Evolutionary conservation across 2,888 invertebrate species (phyloP).

Genomic region (Cryptophagus acutangulus): DNA sequence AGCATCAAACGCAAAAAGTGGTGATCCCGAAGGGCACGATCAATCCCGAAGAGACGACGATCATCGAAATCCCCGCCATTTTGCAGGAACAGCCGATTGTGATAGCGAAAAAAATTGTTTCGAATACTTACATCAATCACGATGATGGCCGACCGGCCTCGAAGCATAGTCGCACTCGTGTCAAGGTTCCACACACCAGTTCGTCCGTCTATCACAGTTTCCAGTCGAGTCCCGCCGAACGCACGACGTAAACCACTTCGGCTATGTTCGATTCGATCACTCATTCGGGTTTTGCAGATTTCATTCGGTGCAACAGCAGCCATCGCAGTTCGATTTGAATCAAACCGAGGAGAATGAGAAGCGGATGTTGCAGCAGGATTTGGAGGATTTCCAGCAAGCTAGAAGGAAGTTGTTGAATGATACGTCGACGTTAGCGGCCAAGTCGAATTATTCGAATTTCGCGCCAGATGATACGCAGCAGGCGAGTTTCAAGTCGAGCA

Average conservation of each 20-base stretch:
- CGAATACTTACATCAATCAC: no score
- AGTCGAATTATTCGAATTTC: no score
- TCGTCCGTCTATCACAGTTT: no score
- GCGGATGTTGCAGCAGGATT: constrained; percentile 26
- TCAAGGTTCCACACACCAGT: no score
- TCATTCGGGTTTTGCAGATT: no score
- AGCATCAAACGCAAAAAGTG: constrained; percentile 30
- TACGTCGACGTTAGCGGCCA: constrained; percentile 11
- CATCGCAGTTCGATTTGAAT: constrained; percentile 17
- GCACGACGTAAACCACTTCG: no score
- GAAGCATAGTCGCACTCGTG: constrained; percentile 9
- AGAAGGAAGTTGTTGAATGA: constrained; percentile 30
- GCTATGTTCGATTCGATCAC: no score
- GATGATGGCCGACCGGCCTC: constrained; percentile 9
- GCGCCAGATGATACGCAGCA: no score
- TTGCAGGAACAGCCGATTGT: constrained; percentile 34
- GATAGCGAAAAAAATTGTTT: constrained; percentile 30
- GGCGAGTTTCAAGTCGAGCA: no score
- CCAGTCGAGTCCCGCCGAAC: no score
- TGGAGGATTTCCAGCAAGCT: constrained; percentile 34
- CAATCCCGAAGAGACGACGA: constrained; percentile 37
- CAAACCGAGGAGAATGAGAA: constrained; percentile 30
- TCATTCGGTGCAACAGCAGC: no score
- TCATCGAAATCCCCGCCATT: constrained; percentile 38
- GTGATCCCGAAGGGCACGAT: constrained; percentile 39